phyloP scores from a whole-genome alignment of 2,888 invertebrate genomes.

The Eupithecia subumbrata region DNA sequence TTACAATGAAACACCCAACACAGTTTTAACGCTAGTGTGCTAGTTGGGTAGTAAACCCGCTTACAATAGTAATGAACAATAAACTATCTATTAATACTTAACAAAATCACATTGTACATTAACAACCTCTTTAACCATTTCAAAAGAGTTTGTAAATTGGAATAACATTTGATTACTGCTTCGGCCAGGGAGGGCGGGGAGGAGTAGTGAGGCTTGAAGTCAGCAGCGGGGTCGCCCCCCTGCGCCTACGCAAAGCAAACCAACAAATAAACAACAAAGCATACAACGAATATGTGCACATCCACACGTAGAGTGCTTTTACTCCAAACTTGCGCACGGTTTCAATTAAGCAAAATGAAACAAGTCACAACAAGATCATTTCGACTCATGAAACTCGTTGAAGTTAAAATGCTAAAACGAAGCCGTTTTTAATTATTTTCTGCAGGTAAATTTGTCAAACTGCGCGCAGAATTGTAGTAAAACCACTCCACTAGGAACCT shows the following conservation, averaged over 20 bases:
- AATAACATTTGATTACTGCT: background rate
- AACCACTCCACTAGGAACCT: background rate
- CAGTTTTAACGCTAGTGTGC: too few relatives aligned
- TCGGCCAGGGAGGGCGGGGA: background rate
- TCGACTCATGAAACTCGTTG: background rate
- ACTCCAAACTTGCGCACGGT: background rate
- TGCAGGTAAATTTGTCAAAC: background rate
- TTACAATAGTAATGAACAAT: too few relatives aligned
- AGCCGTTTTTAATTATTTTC: background rate
- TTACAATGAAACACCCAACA: too few relatives aligned
- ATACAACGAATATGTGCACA: background rate
- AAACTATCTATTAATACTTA: too few relatives aligned
- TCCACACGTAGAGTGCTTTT: background rate
- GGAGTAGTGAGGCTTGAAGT: background rate
- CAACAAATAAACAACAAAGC: background rate
- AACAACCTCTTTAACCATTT: too few relatives aligned
- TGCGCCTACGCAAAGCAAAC: background rate
- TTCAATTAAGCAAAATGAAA: background rate
- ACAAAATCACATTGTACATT: too few relatives aligned
- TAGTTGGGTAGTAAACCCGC: too few relatives aligned
- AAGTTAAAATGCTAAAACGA: background rate
- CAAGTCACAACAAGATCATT: too few relatives aligned
- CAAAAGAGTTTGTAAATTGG: too few relatives aligned
- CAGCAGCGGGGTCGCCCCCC: background rate
- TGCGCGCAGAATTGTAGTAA: background rate